Conservation (phyloP, 2,797 vertebrate species). For the Fundulus diaphanus region DNA sequence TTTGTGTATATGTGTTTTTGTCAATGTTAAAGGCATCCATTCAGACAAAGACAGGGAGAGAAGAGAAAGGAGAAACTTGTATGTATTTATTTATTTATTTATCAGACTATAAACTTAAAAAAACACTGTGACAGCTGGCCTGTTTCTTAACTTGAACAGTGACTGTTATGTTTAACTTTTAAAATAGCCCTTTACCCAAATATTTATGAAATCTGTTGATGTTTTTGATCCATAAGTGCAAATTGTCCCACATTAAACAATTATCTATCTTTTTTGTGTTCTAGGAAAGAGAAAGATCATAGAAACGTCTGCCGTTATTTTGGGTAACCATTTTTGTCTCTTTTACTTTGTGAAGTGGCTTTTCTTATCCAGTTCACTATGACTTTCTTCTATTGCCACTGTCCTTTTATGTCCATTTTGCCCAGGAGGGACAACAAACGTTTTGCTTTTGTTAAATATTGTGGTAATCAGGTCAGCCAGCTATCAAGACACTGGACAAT, state of each 20-base stretch:
- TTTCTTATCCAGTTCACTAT: slow-evolving; percentile 30
- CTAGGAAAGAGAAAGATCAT: slow-evolving; percentile 17
- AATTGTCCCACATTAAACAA: neutral
- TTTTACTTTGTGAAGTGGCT: slow-evolving; percentile 45
- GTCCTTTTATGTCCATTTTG: neutral
- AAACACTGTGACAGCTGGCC: slow-evolving; percentile 20
- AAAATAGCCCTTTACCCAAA: slow-evolving; percentile 14
- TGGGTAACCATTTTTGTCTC: slow-evolving; percentile 1
- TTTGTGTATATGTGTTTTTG: slow-evolving; percentile 63
- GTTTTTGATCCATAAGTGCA: slow-evolving; percentile 1
- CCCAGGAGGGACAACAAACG: neutral
- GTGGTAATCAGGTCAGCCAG: neutral
- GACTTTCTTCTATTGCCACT: slow-evolving; percentile 33
- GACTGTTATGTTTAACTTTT: slow-evolving; percentile 31
- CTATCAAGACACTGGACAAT: neutral
- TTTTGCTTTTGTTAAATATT: neutral
- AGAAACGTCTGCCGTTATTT: slow-evolving; percentile 35
- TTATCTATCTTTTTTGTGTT: neutral
- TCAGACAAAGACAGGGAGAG: slow-evolving; percentile 25
- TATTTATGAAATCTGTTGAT: slow-evolving; percentile 36
- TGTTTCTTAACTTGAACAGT: slow-evolving; percentile 8
- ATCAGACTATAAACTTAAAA: slow-evolving; percentile 33
- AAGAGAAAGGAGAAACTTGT: slow-evolving; percentile 5
- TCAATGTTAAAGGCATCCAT: slow-evolving; percentile 54
- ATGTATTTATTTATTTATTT: no score